phyloP scores from a whole-genome alignment of 2,113 vertebrate species.

The Actinemys pallida region DNA sequence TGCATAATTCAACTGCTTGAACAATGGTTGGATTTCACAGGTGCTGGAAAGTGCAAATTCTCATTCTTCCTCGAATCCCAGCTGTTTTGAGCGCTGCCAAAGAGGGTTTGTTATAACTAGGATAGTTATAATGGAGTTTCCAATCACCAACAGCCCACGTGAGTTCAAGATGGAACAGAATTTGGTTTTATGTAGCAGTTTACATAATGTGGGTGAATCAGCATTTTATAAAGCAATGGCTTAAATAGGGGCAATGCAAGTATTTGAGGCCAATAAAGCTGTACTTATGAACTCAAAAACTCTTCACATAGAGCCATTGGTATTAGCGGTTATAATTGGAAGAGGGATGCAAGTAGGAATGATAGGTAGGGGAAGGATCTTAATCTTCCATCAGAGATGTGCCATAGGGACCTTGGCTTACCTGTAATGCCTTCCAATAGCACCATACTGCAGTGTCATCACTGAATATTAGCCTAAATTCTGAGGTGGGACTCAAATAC shows the following conservation, averaged over 20 bases:
- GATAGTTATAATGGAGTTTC: not conserved
- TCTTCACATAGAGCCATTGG: not conserved
- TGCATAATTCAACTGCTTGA: not conserved
- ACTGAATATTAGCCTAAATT: not conserved
- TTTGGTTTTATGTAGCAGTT: not conserved
- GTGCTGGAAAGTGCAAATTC: not conserved
- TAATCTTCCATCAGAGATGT: not conserved
- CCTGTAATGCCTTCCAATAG: not conserved
- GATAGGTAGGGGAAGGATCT: fast-evolving
- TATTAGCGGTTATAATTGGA: not conserved
- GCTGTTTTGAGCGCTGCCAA: not conserved
- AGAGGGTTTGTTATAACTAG: not conserved
- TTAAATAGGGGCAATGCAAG: not conserved
- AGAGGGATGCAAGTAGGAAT: not conserved
- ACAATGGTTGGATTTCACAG: not conserved
- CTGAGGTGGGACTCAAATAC: fast-evolving
- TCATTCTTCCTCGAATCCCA: not conserved
- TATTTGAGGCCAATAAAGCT: not conserved
- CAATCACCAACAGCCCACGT: not conserved
- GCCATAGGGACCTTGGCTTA: not conserved
- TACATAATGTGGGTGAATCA: not conserved
- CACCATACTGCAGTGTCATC: not conserved
- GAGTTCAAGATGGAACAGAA: not conserved
- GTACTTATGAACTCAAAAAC: not conserved
- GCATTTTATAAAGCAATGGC: not conserved